phyloP scores from a whole-genome alignment of 2,888 invertebrate species.

The Eupithecia vulgata region DNA sequence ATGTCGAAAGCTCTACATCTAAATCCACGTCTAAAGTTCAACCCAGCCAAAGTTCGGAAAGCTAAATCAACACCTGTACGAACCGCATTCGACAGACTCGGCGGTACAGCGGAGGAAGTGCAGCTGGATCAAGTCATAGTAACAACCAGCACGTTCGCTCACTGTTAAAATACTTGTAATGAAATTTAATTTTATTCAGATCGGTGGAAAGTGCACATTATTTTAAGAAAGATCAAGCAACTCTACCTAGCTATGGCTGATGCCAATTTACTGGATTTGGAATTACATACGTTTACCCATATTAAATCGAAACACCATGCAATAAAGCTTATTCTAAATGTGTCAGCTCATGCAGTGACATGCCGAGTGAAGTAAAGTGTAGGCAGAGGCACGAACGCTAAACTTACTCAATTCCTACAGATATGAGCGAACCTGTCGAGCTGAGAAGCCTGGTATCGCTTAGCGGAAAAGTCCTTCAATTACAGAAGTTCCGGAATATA shows the following conservation, averaged over 20 bases:
- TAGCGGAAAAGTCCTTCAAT: conserved; percentile 20
- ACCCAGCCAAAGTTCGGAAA: conserved; percentile 31
- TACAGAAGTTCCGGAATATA: neutral
- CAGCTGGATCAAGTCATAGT: neutral
- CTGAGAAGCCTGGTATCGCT: conserved; percentile 56
- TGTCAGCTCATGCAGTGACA: conserved; percentile 6
- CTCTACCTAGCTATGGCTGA: neutral
- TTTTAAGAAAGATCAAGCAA: neutral
- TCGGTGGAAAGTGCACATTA: neutral
- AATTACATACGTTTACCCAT: neutral
- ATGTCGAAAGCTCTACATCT: conserved; percentile 16
- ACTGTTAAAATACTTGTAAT: neutral
- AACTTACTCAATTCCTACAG: conserved; percentile 35
- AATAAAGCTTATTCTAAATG: neutral
- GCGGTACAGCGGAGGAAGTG: conserved; percentile 8
- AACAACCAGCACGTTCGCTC: neutral
- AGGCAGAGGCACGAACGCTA: conserved; percentile 30
- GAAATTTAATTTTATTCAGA: neutral
- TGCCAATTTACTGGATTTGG: neutral
- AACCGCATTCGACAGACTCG: conserved; percentile 24
- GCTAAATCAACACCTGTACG: conserved; percentile 38
- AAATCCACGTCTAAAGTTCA: conserved; percentile 24
- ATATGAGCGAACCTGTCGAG: conserved; percentile 46
- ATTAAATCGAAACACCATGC: neutral
- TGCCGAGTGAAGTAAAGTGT: neutral